Conservation (phyloP, 2,888 invertebrate genomes). For the Zonitis immaculata region DNA sequence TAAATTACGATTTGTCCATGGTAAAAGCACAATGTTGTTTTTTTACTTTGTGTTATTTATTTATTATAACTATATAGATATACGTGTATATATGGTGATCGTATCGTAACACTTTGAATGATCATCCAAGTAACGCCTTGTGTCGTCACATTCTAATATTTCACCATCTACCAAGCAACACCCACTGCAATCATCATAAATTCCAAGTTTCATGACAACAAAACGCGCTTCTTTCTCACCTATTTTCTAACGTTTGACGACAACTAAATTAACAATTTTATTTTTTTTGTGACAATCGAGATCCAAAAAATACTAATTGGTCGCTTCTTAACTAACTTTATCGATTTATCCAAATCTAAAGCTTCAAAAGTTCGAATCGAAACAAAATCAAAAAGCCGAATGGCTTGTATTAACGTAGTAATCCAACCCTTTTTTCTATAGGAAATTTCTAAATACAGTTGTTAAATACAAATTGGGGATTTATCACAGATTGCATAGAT, state of each 20-base stretch:
- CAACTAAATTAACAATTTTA: not conserved
- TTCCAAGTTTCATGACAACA: constrained; percentile 6
- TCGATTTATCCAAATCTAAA: not conserved
- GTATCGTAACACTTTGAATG: constrained; percentile 21
- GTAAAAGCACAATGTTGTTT: constrained; percentile 17
- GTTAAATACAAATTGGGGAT: no score
- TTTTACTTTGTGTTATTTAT: not conserved
- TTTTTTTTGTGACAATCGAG: no score
- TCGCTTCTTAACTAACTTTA: not conserved
- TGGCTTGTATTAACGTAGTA: no score
- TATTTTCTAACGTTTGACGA: not conserved
- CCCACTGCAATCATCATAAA: constrained; percentile 27
- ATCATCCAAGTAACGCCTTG: constrained; percentile 19
- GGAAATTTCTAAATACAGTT: no score
- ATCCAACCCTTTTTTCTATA: no score
- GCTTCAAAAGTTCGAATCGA: no score
- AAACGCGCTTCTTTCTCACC: not conserved
- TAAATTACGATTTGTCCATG: constrained; percentile 30
- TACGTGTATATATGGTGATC: constrained; percentile 7
- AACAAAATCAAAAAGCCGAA: no score
- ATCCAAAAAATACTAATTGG: not conserved
- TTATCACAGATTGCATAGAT: no score
- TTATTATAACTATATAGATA: not conserved
- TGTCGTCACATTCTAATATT: constrained; percentile 28
- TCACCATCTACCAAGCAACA: constrained; percentile 25